Conservation (phyloP, 2,113 vertebrate species). For the Cebidichthys violaceus region DNA sequence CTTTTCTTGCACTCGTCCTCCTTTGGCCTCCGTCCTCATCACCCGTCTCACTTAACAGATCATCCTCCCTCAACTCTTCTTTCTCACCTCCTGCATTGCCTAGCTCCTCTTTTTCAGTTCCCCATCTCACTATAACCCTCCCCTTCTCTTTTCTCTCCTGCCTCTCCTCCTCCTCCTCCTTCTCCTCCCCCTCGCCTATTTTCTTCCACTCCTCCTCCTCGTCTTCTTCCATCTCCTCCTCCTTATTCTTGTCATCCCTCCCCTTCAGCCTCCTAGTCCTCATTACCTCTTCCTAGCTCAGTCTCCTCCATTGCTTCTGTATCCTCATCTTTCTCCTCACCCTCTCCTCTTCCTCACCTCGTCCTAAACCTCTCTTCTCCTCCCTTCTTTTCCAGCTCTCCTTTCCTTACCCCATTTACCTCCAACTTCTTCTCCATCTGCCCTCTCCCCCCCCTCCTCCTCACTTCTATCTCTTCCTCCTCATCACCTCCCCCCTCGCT, state of each 20-base stretch:
- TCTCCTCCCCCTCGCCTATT: background rate
- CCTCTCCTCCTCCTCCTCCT: background rate
- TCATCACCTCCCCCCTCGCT: background rate
- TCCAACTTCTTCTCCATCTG: background rate
- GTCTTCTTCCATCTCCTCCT: background rate
- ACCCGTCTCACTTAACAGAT: background rate
- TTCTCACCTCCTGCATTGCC: background rate
- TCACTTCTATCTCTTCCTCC: background rate
- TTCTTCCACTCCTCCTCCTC: background rate
- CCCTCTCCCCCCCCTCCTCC: background rate
- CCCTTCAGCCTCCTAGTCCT: background rate
- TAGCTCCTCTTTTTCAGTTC: background rate
- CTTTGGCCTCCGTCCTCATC: background rate
- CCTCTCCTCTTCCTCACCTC: background rate
- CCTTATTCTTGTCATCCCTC: background rate
- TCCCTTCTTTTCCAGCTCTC: background rate
- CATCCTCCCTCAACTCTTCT: background rate
- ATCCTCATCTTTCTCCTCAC: background rate
- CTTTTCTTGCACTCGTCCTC: background rate
- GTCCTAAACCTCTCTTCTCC: background rate
- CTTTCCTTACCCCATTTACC: background rate
- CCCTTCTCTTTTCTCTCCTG: background rate
- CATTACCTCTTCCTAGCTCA: background rate
- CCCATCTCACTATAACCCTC: background rate
- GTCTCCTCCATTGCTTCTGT: background rate